Evolutionary conservation across 2,797 vertebrate species (phyloP), one percentile per base, ranked within the genome.

Genomic region (Manis javanica): DNA sequence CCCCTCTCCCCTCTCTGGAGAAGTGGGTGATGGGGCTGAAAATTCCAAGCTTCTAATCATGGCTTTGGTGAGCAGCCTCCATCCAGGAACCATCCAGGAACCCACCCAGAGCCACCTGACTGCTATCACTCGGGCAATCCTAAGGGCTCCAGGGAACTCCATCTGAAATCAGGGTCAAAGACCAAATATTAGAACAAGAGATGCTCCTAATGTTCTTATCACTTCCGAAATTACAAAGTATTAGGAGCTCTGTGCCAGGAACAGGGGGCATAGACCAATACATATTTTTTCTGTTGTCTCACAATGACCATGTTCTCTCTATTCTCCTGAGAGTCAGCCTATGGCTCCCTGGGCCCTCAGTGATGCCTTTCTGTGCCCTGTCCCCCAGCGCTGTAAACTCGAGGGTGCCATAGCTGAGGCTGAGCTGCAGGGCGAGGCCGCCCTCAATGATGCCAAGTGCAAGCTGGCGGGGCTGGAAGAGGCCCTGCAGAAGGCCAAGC

Each of bases 401-500:
- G 98, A 98, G 81, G 94, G 57, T 0, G 96, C 97, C 7, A 16
- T 96, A 9, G 53, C 97, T 9, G 59, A 96, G 31, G 96, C 97
- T 0, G 97, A 98, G 87, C 95, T 97, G 53, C 97, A 94, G 23
- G 84, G 97, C 0, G 96, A 98, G 87, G 95, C 0, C 0, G 96
- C 82, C n/a, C 79, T 97, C 83, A 84, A 12, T 0, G 97, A 97
- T 0, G 98, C 98, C 77, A 96, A 94, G 11, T 46, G 61, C 13
- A 94, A 98, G 82, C 97, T 99, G 34, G 21, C 2, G 0, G 74
- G 98, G 83, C 97, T 99, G 96, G 98, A 99, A 95, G 98, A 98
- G 0, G 98, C 98, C 9, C 91, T 99, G 94, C 98, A 85, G 89
- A 97, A 97, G 42, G 96, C 97, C 79, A 99, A 98, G 97, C 98